phyloP scores from a whole-genome alignment of 2,797 vertebrate genomes.

The Sardinella longiceps region DNA sequence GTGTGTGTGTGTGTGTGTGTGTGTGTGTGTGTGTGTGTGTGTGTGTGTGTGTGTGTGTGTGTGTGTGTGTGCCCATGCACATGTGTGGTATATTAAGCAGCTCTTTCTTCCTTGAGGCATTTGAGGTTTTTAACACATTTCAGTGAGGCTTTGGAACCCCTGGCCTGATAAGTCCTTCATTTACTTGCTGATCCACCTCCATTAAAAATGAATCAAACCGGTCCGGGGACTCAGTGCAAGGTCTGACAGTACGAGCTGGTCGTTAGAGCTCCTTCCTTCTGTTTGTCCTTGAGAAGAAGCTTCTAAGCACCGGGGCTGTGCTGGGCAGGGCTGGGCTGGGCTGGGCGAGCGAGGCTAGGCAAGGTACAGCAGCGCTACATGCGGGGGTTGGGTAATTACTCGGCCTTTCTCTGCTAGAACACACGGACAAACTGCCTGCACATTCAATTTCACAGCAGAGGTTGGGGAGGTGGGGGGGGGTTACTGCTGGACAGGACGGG shows the following conservation, averaged over 20 bases:
- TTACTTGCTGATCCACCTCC: slow-evolving; percentile 72
- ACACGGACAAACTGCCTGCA: slow-evolving; percentile 45
- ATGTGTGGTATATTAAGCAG: slow-evolving; percentile 59
- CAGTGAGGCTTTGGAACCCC: slow-evolving; percentile 71
- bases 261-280: slow-evolving; percentile 60
- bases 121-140: slow-evolving; percentile 78
- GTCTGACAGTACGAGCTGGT: slow-evolving; percentile 63
- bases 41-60: slow-evolving; percentile 53
- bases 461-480: slow-evolving; percentile 34
- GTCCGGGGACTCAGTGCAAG: slow-evolving; percentile 62
- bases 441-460: slow-evolving; percentile 49
- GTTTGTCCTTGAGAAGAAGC: slow-evolving; percentile 60
- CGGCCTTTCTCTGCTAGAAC: slow-evolving; percentile 34
- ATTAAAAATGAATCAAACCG: slow-evolving; percentile 73
- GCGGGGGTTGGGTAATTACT: slow-evolving; percentile 52
- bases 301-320: not conserved
- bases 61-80: slow-evolving; percentile 23
- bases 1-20: slow-evolving; percentile 41
- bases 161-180: slow-evolving; percentile 75
- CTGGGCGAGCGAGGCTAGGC: not conserved
- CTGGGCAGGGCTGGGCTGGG: not conserved
- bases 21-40: slow-evolving; percentile 46
- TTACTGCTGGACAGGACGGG: not conserved
- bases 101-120: slow-evolving; percentile 69
- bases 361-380: not conserved